phyloP scores from a whole-genome alignment of 2,797 vertebrate genomes.

The Hafferia zeledoni region DNA sequence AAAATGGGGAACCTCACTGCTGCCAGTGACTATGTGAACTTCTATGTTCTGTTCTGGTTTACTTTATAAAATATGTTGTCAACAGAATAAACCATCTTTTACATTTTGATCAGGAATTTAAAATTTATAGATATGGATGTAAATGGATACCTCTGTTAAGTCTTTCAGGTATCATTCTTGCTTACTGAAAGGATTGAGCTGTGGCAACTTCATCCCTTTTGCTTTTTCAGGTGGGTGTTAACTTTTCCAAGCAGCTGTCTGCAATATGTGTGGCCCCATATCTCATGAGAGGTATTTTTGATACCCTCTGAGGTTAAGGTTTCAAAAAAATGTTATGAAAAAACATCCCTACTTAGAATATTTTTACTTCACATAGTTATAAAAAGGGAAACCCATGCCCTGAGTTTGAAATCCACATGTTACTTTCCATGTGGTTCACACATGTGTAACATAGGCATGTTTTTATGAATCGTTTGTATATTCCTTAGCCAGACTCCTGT shows the following conservation, averaged over 20 bases:
- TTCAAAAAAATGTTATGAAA: conserved; percentile 50
- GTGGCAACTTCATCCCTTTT: not conserved
- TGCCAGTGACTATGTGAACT: not conserved
- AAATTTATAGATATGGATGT: not conserved
- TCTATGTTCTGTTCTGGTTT: conserved; percentile 2
- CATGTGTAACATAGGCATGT: conserved; percentile 69
- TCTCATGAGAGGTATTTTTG: conserved; percentile 56
- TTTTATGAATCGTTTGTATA: conserved; percentile 74
- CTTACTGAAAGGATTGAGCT: not conserved
- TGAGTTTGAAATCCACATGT: conserved; percentile 31
- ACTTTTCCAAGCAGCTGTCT: conserved; percentile 45
- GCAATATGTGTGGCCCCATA: conserved; percentile 54
- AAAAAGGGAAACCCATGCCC: conserved; percentile 1
- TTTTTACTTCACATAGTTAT: not conserved
- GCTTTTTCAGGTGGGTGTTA: conserved; percentile 17
- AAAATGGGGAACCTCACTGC: not conserved
- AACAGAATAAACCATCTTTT: conserved; percentile 40
- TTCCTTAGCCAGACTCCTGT: conserved; percentile 61
- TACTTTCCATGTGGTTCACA: conserved; percentile 71
- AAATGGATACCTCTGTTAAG: conserved; percentile 2
- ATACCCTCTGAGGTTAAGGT: conserved; percentile 58
- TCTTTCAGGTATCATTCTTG: not conserved
- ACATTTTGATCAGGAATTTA: not conserved
- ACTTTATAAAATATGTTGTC: not conserved
- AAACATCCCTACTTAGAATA: conserved; percentile 19